Conservation (phyloP, 30 jellyfish, hydroid and myxozoan species). For the Clytia hemisphaerica region DNA sequence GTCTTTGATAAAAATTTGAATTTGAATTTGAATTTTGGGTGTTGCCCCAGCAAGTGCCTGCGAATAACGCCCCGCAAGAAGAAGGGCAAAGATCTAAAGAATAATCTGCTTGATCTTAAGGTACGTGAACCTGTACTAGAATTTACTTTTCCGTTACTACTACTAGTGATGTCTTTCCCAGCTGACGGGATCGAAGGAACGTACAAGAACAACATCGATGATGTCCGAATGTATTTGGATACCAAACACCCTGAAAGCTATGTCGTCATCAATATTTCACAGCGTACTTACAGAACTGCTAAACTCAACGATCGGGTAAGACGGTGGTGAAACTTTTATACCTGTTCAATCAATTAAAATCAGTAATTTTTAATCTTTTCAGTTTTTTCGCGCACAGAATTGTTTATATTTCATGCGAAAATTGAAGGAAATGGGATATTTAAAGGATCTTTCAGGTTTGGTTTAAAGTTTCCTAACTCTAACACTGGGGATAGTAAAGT, state of each 20-base stretch:
- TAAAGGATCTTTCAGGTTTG: too few species aligned
- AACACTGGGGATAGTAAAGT: too few species aligned
- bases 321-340: too few species aligned
- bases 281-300: conserved; percentile 65
- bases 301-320: conserved; percentile 88
- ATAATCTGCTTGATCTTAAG: too few species aligned
- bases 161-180: conserved; percentile 87
- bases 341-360: not conserved
- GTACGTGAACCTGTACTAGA: not conserved
- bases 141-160: not conserved
- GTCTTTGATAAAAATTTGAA: too few species aligned
- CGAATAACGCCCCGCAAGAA: too few species aligned
- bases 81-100: too few species aligned
- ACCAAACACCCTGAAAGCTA: conserved; percentile 63
- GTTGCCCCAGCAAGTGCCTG: too few species aligned
- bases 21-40: too few species aligned
- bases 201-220: conserved; percentile 87
- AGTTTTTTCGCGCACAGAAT: too few species aligned
- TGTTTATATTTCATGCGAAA: not conserved
- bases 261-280: conserved; percentile 82
- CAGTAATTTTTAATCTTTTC: not conserved
- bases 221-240: conserved; percentile 69
- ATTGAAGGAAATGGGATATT: not conserved
- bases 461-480: too few species aligned
- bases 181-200: conserved; percentile 94